phyloP scores from a whole-genome alignment of 1,140 invertebrate genomes.

The Tetraneura akinire region DNA sequence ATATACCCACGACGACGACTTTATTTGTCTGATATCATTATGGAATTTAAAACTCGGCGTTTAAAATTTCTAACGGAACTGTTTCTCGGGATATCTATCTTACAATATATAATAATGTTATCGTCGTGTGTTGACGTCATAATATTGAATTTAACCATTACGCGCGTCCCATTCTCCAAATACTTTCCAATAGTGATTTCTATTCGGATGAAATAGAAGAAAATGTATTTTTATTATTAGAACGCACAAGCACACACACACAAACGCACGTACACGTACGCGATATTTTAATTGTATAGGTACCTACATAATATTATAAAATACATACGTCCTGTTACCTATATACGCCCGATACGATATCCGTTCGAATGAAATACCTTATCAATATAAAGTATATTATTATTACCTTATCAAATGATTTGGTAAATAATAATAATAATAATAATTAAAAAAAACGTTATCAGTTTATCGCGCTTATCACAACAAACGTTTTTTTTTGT shows the following conservation, averaged over 20 bases:
- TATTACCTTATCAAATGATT: background rate
- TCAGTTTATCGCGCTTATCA: background rate
- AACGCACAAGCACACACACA: background rate
- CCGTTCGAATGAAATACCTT: background rate
- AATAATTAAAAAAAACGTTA: background rate
- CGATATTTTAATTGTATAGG: no score
- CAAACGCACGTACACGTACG: background rate
- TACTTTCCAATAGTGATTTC: constrained; percentile 30
- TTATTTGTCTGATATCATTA: background rate
- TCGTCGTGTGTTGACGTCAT: background rate
- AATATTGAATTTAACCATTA: background rate
- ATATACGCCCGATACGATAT: background rate
- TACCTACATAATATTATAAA: no score
- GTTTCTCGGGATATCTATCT: background rate
- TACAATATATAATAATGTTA: background rate
- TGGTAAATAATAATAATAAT: background rate
- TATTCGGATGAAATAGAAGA: constrained; percentile 12
- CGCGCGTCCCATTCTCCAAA: background rate
- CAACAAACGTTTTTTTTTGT: background rate
- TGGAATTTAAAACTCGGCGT: background rate
- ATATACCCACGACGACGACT: background rate
- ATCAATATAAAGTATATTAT: background rate
- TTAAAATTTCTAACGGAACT: background rate
- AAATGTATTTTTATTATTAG: background rate
- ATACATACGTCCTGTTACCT: no score